Evolutionary conservation across 2,888 invertebrate genomes (phyloP), one percentile per base, ranked within the genome.

Genomic region (Amitus sp.): DNA sequence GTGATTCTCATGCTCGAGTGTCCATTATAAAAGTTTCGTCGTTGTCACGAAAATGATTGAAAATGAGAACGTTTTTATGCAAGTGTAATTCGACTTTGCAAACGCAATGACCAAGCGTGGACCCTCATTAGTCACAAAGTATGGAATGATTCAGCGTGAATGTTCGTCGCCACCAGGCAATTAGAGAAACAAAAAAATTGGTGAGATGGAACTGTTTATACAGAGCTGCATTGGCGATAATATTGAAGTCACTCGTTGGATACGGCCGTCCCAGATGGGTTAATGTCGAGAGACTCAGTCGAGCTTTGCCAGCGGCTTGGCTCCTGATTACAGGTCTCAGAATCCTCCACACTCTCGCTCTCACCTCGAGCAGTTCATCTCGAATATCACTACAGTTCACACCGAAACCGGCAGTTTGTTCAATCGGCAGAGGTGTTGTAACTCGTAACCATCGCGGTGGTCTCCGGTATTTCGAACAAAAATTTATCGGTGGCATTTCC

Each of bases 321-420:
- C 67, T 67, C 75, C 79, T 82, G 82, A 82, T 82, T 82, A 82
- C 80, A 82, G 82, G 80, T 75, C 76, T 73, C 78, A 75, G 68
- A 71, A 75, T 76, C 78, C 72, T 73, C 77, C 76, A 79, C 74
- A 79, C 78, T 80, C 80, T 78, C 76, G 77, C 76, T 80, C 79
- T 79, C 79, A 76, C 77, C 79, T 79, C 75, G 57, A 58, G 37
- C 62, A 61, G 65, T 62, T 62, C 58, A 48, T 63, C 61, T 63
- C 56, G 63, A 61, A 68, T 69, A 72, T 73, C 75, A 72, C 75
- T 76, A 77, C 76, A 75, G 73, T 76, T 76, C 73, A 75, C 72
- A 68, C 62, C 62, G 62, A 70, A 66, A 70, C 70, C 70, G 69
- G 70, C 73, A 77, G 73, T 75, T 74, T 75, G 72, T 71, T 68